phyloP scores from a whole-genome alignment of 2,113 vertebrate species.

The Macquaria australasica region DNA sequence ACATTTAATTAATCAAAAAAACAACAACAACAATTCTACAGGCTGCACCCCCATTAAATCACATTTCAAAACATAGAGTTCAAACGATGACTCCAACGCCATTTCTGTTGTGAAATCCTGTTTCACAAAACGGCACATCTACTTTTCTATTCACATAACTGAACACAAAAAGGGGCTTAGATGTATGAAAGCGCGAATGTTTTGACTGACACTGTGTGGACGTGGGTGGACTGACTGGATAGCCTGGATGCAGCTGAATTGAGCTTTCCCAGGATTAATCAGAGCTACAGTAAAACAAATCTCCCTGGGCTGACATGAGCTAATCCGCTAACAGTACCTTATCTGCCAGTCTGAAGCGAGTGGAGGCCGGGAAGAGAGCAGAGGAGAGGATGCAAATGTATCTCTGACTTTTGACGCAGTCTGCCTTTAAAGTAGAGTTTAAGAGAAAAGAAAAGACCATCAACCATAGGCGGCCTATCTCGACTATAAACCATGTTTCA shows the following conservation, averaged over 20 bases:
- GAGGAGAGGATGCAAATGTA: conserved; percentile 42
- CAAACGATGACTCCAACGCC: conserved; percentile 14
- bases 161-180: conserved; percentile 55
- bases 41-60: background rate
- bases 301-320: conserved; percentile 59
- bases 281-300: conserved; percentile 62
- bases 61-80: background rate
- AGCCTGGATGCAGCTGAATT: conserved; percentile 49
- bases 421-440: conserved; percentile 25
- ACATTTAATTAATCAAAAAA: background rate
- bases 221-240: conserved; percentile 57
- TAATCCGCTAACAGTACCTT: conserved; percentile 66
- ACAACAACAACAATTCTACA: background rate
- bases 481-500: conserved; percentile 24
- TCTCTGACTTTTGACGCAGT: conserved; percentile 23
- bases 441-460: background rate
- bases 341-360: conserved; percentile 53
- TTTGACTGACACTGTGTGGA: conserved; percentile 51
- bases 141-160: conserved; percentile 41
- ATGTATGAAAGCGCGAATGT: conserved; percentile 35
- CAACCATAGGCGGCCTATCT: background rate
- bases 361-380: conserved; percentile 29
- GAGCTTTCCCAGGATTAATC: conserved; percentile 65
- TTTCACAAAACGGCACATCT: conserved; percentile 29
- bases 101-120: conserved; percentile 34